These are phyloP conservation scores for Saimiri boliviensis DNA, from an alignment of 2,113 vertebrate genomes.

Conservation along the genomic window DNA sequence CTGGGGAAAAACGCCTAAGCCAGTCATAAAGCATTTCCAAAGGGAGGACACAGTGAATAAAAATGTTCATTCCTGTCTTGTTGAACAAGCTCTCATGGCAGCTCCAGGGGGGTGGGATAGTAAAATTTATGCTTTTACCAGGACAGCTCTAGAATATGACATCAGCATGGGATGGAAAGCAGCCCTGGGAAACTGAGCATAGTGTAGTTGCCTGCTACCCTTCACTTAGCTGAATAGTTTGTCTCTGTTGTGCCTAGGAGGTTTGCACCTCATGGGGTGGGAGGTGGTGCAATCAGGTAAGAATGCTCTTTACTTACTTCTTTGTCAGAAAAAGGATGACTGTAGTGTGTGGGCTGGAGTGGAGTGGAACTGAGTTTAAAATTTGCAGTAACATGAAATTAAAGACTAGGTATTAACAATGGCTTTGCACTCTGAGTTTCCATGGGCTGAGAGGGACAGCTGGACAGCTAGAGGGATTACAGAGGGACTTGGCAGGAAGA, in stretches of 20 bases:
- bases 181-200: not conserved
- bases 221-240: not conserved
- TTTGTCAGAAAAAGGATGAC: not conserved
- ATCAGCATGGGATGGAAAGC: not conserved
- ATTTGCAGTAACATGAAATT: not conserved
- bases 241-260: not conserved
- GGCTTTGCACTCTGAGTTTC: not conserved
- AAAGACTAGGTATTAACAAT: not conserved
- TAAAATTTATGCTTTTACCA: not conserved
- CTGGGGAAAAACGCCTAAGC: constrained; percentile 42
- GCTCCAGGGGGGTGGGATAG: not conserved
- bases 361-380: not conserved
- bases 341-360: not conserved
- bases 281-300: not conserved
- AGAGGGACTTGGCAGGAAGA: not conserved
- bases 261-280: not conserved
- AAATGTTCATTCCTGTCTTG: constrained; percentile 29
- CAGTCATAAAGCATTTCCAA: constrained; percentile 34
- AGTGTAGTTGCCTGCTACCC: accelerated
- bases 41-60: not conserved
- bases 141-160: not conserved
- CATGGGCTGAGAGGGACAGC: not conserved
- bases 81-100: constrained; percentile 20
- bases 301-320: not conserved
- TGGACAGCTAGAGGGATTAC: not conserved